These are phyloP conservation scores for roundworm (Caenorhabditis elegans) DNA, from an alignment of 1,140 invertebrate species.

Conservation along the genomic window DNA sequence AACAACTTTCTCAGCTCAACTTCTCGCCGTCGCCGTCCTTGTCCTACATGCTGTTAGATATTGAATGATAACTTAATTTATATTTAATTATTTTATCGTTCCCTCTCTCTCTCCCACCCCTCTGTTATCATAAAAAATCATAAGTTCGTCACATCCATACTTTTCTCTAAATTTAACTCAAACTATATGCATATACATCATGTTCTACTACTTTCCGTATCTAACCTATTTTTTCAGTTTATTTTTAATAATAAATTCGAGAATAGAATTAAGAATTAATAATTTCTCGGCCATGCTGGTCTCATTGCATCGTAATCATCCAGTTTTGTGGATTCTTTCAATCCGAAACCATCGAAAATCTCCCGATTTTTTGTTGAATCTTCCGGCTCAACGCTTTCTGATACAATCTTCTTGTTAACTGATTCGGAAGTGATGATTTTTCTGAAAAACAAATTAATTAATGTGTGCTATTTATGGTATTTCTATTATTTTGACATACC, in stretches of 20 bases:
- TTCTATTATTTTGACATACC: conserved; percentile 36
- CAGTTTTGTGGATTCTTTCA: not conserved
- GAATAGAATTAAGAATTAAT: conserved; percentile 1
- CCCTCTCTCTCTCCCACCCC: not conserved
- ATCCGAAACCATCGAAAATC: conserved; percentile 26
- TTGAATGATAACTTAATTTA: not conserved
- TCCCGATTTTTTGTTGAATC: not conserved
- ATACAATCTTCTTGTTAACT: not conserved
- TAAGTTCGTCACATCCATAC: too few relatives aligned
- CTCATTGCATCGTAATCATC: conserved; percentile 44
- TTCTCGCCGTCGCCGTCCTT: not conserved
- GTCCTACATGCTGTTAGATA: not conserved
- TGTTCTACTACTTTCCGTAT: not conserved
- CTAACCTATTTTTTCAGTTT: not conserved
- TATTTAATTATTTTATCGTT: not conserved
- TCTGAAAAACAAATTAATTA: too few relatives aligned
- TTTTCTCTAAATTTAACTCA: too few relatives aligned
- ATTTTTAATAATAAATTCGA: conserved; percentile 4
- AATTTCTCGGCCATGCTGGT: conserved; percentile 43
- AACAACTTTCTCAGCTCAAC: not conserved
- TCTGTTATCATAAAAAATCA: not conserved
- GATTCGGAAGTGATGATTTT: not conserved
- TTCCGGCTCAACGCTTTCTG: not conserved
- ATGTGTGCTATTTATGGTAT: too few relatives aligned
- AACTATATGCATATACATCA: too few relatives aligned